Conservation (phyloP, 2,797 vertebrate species). For the Tokudaia tokunoshimensis region DNA sequence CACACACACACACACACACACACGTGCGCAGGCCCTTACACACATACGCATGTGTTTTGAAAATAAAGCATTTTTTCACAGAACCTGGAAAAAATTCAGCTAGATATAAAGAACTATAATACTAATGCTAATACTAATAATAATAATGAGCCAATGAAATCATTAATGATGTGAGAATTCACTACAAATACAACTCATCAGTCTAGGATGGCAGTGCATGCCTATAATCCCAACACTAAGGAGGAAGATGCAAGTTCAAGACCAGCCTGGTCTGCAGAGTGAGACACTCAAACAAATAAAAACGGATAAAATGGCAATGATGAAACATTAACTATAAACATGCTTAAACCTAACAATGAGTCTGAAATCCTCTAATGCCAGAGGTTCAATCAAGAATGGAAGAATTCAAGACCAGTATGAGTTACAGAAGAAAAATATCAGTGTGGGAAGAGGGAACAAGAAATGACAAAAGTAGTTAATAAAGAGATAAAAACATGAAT, state of each 20-base stretch:
- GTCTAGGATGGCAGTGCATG: neutral
- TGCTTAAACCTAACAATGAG: neutral
- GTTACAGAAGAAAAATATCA: neutral
- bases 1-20: too few relatives aligned
- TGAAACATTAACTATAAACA: neutral
- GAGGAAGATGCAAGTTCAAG: neutral
- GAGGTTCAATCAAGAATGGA: neutral
- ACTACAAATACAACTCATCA: constrained; percentile 28
- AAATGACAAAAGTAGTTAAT: neutral
- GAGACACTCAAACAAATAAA: neutral
- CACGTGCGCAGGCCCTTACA: too few relatives aligned
- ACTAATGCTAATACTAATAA: too few relatives aligned
- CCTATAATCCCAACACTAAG: neutral
- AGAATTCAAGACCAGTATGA: neutral
- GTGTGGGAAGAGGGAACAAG: neutral
- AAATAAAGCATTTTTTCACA: neutral
- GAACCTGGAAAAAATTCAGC: neutral
- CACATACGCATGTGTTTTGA: neutral
- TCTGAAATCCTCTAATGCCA: neutral
- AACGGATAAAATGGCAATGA: neutral
- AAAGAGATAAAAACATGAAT: neutral
- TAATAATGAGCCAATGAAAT: neutral
- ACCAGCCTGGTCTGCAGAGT: neutral
- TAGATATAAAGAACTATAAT: neutral
- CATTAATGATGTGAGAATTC: neutral